Percentiles rank a stretch among this genome's conserved stretches.
phyloP scores from a whole-genome alignment of 2,113 vertebrate genomes.

The Rhinoptilus africanus region DNA sequence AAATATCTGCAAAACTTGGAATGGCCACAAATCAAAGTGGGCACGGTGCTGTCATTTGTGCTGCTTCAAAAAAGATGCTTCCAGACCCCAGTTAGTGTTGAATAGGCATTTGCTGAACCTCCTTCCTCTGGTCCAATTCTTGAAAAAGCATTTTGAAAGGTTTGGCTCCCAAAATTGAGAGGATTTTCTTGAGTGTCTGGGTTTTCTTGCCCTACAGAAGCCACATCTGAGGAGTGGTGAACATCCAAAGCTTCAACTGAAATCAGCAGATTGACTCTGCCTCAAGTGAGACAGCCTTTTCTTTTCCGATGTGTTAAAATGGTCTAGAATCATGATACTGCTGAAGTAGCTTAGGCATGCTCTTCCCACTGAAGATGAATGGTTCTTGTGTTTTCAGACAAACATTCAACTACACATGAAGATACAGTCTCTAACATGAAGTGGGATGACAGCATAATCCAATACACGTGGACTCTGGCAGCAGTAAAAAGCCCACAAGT shows the following conservation, averaged over 20 bases:
- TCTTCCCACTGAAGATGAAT: neutral
- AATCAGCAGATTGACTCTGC: neutral
- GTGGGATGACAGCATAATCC: accelerated
- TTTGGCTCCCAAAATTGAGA: neutral
- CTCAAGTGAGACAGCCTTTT: neutral
- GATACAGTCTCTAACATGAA: neutral
- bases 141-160: neutral
- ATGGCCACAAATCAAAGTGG: neutral
- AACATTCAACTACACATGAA: neutral
- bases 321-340: neutral
- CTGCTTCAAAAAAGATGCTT: neutral
- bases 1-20: neutral
- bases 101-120: neutral
- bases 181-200: neutral
- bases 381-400: neutral
- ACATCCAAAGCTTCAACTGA: neutral
- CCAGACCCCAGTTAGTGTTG: neutral
- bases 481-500: neutral
- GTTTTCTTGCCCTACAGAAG: neutral
- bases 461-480: neutral
- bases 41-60: neutral
- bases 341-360: neutral
- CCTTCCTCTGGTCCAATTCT: neutral
- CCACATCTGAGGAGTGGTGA: neutral
- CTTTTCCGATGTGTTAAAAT: neutral